Percentiles rank a stretch among this genome's conserved stretches.
These are phyloP conservation scores for Apodemia mormo DNA, from an alignment of 2,888 invertebrate species.

Conservation along the genomic window DNA sequence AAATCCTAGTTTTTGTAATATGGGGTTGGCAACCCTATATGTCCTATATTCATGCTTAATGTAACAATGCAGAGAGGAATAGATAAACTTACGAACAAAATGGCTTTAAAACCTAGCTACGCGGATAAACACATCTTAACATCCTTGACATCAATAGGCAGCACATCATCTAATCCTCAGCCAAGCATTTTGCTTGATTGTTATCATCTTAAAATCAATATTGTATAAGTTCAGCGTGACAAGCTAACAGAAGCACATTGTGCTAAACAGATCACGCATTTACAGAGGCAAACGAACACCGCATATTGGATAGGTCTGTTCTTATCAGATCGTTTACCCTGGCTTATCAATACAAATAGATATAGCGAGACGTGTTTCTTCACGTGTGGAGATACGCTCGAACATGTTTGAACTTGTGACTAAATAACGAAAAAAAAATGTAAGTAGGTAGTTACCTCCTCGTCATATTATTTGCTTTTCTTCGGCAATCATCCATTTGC, in stretches of 20 bases:
- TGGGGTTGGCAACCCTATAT: no score
- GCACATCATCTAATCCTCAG: no score
- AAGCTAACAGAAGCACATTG: not conserved
- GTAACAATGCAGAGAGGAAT: no score
- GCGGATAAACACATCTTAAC: no score
- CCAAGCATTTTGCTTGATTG: no score
- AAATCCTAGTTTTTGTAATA: no score
- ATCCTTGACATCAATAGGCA: no score
- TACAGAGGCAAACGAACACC: not conserved
- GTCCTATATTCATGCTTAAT: no score
- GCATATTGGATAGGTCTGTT: not conserved
- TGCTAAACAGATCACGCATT: not conserved
- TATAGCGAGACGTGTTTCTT: not conserved
- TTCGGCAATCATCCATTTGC: not conserved
- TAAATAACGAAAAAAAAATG: not conserved
- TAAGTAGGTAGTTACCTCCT: not conserved
- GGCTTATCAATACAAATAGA: not conserved
- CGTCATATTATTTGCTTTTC: not conserved
- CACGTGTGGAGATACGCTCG: not conserved
- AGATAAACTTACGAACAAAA: no score
- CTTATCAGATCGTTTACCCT: not conserved
- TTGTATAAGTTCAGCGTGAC: not conserved
- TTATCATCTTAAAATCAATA: no score
- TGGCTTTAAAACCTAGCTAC: no score
- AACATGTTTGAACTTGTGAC: not conserved